phyloP scores from a whole-genome alignment of 2,888 invertebrate species.

The Philereme transversata region DNA sequence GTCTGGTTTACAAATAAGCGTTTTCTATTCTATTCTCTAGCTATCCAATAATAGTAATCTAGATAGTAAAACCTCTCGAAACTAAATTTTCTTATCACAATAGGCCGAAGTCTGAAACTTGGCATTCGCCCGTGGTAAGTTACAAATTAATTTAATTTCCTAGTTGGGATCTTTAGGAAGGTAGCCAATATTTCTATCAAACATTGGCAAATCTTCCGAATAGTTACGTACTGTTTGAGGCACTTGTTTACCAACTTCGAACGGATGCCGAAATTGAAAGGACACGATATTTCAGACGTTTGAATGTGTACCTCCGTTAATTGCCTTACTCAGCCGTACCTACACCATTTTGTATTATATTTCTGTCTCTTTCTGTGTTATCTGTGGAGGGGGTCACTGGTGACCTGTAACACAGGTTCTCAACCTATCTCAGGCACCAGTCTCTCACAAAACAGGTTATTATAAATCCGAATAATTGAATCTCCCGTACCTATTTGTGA shows the following conservation, averaged over 20 bases:
- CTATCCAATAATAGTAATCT: too few relatives aligned
- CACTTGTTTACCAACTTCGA: conserved; percentile 18
- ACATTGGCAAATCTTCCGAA: conserved; percentile 21
- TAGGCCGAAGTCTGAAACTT: conserved; percentile 17
- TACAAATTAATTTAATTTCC: conserved; percentile 28
- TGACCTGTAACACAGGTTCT: too few relatives aligned
- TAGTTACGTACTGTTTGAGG: conserved; percentile 7
- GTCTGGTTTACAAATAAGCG: too few relatives aligned
- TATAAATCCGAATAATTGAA: too few relatives aligned
- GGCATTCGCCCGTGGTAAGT: conserved; percentile 8
- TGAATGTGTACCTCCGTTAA: conserved; percentile 3
- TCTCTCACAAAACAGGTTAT: too few relatives aligned
- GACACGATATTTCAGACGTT: conserved; percentile 8
- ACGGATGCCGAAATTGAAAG: conserved; percentile 12
- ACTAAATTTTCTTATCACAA: neutral
- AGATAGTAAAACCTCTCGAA: too few relatives aligned
- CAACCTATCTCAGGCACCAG: too few relatives aligned
- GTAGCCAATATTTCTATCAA: conserved; percentile 28
- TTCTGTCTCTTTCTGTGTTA: neutral
- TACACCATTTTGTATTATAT: neutral
- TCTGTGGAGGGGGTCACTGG: too few relatives aligned
- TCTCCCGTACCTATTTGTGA: too few relatives aligned
- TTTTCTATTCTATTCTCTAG: too few relatives aligned
- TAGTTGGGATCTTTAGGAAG: conserved; percentile 18
- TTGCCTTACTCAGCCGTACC: neutral